Evolutionary conservation across 2,113 vertebrate species (phyloP).

Genomic region (Halichoeres trimaculatus): DNA sequence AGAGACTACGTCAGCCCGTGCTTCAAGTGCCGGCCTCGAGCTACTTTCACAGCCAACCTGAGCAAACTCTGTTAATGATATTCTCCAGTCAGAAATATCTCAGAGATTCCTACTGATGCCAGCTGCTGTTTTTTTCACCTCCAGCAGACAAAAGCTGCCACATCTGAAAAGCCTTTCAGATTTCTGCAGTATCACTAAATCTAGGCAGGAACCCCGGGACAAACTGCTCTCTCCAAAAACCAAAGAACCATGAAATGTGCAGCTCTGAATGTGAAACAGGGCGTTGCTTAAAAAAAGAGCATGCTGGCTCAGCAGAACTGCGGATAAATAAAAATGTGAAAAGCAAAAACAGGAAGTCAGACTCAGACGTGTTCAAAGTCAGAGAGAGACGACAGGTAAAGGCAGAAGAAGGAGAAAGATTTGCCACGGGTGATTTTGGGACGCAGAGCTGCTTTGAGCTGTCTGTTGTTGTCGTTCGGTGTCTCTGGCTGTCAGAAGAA

Average conservation of each 20-base stretch:
- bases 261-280: conserved; percentile 2
- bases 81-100: no score
- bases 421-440: conserved; percentile 26
- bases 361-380: conserved; percentile 6
- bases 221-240: background rate
- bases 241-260: background rate
- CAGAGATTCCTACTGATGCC: no score
- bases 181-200: background rate
- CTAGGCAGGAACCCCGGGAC: background rate
- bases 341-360: conserved; percentile 5
- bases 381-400: conserved; percentile 14
- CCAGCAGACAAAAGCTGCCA: no score
- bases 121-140: no score
- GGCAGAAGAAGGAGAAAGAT: conserved; percentile 19
- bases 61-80: no score
- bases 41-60: no score
- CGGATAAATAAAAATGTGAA: conserved; percentile 1
- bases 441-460: conserved; percentile 12
- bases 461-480: conserved; percentile 24
- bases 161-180: background rate
- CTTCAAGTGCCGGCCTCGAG: no score
- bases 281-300: background rate
- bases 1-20: no score
- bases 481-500: conserved; percentile 25
- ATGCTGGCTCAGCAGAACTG: conserved; percentile 14